Evolutionary conservation across 1,140 invertebrate genomes (phyloP).

Genomic region (Psilanteris sp.): DNA sequence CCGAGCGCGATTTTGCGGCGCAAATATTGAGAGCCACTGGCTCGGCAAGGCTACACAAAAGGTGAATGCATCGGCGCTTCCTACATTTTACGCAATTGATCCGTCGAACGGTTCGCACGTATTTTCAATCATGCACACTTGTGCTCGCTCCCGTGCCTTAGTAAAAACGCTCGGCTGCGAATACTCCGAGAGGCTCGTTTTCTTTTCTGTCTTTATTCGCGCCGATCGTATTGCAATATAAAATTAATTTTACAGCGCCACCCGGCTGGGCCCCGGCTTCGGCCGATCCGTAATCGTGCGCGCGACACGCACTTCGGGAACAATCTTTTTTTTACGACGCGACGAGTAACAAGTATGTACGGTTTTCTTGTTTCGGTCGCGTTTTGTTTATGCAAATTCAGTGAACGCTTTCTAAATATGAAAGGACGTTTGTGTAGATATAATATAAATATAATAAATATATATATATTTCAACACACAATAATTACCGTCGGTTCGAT

Average conservation of each 20-base stretch:
- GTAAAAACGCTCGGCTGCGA: slow-evolving; percentile 49
- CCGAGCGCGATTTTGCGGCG: slow-evolving; percentile 20
- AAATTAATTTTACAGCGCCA: slow-evolving; percentile 37
- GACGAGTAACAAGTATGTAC: no score
- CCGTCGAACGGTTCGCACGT: slow-evolving; percentile 67
- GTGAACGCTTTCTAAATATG: no score
- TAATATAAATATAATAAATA: no score
- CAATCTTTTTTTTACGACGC: no score
- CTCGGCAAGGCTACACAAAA: slow-evolving; percentile 75
- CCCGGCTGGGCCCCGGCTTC: slow-evolving; percentile 4
- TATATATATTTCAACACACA: no score
- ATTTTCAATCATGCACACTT: slow-evolving; percentile 64
- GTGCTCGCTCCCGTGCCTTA: slow-evolving; percentile 26
- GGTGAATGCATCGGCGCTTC: slow-evolving; percentile 78
- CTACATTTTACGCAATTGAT: slow-evolving; percentile 78
- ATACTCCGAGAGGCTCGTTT: slow-evolving; percentile 50
- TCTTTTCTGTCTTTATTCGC: no score
- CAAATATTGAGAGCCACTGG: slow-evolving; percentile 70
- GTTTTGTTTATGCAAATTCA: no score
- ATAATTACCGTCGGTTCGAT: no score
- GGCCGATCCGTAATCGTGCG: no score
- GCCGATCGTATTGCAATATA: neutral
- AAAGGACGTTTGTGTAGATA: no score
- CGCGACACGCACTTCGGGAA: no score
- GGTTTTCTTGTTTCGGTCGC: no score